These are phyloP conservation scores for Xiphophorus couchianus DNA, from an alignment of 2,113 vertebrate genomes.

Conservation along the genomic window DNA sequence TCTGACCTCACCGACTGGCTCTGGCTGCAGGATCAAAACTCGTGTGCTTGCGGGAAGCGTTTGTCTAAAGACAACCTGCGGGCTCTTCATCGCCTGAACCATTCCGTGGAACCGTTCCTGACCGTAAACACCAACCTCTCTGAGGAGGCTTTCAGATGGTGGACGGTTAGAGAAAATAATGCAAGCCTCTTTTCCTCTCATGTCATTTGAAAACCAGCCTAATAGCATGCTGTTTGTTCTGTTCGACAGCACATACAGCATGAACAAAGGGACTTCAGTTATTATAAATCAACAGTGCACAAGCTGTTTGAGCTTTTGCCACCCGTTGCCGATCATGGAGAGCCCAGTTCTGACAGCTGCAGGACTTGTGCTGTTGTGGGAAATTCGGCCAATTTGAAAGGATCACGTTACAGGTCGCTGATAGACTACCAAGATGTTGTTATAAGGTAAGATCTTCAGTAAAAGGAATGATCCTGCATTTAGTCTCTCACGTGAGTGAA, in stretches of 20 bases:
- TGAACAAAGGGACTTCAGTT: neutral
- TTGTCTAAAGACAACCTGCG: neutral
- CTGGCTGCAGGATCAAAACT: neutral
- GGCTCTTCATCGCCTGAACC: neutral
- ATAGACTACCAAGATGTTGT: constrained; percentile 58
- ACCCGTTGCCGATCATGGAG: constrained; percentile 50
- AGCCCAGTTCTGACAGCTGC: constrained; percentile 66
- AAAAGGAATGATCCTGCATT: too few species aligned
- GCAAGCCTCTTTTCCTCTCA: too few species aligned
- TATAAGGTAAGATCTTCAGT: neutral
- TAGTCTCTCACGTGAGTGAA: too few species aligned
- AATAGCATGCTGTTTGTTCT: too few species aligned
- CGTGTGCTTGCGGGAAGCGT: neutral
- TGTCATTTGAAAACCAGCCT: too few species aligned
- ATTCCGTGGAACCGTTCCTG: neutral
- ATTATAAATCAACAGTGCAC: constrained; percentile 49
- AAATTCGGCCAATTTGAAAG: constrained; percentile 87
- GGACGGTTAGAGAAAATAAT: neutral
- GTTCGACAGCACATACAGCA: too few species aligned
- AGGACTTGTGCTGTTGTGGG: constrained; percentile 87
- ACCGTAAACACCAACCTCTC: neutral
- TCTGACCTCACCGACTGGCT: neutral
- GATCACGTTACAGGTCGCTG: constrained; percentile 80
- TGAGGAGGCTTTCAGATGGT: neutral
- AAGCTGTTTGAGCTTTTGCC: constrained; percentile 82